Base-by-base conservation (phyloP, 2,113 vertebrate genomes). In the Camelus bactrianus region DNA sequence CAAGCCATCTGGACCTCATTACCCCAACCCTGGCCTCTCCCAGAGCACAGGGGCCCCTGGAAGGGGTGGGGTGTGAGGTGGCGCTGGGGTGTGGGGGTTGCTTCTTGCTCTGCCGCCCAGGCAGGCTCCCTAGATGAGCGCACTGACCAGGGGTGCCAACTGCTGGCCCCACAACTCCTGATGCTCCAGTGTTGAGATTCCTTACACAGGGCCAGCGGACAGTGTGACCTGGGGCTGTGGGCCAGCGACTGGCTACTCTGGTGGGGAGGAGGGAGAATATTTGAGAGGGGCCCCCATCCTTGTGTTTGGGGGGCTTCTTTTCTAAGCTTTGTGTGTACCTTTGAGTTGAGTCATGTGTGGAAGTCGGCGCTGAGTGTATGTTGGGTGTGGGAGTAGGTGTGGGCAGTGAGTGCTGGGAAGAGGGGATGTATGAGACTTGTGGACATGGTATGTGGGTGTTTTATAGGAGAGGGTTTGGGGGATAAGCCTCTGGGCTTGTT, bases 1-100 rank as follows among this genome's bases (percentile, higher is more conserved):
- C 97, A 96, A 89, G 89, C 94, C 97, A 97, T 97, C 97, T 98
- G 97, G 98, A 94, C 97, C 95, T 97, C 95, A 97, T 98, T 98
- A 98, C 93, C 94, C 96, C 93, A 94, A 94, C 73, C 75, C 95
- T 52, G 89, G 96, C 97, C 94, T 96, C 97, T 95, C 81, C 91
- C 89, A 0, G 24, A 79, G 67, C 72, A n/a, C 9, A 24, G 42
- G 91, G 97, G 94, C 96, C 96, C 95, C 94, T 86, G 89, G 93
- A 94, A 96, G 81, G 96, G 97, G 48, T 65, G 82, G 96, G 82
- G 91, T 22, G 50, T 73, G 96, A 96, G 88, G 88, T 94, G 77
- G 97, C 2, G 32, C 26, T 79, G 89, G 28, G 35, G 22, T 6
- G 10, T 58, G 91, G 96, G 92, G 81, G 30, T 58, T 2, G 20